A percentile compares a stretch with the other conserved stretches of the same genome.
These are phyloP conservation scores for Venustoraphidia nigricollis DNA, from an alignment of 2,888 invertebrate genomes.

Conservation along the genomic window DNA sequence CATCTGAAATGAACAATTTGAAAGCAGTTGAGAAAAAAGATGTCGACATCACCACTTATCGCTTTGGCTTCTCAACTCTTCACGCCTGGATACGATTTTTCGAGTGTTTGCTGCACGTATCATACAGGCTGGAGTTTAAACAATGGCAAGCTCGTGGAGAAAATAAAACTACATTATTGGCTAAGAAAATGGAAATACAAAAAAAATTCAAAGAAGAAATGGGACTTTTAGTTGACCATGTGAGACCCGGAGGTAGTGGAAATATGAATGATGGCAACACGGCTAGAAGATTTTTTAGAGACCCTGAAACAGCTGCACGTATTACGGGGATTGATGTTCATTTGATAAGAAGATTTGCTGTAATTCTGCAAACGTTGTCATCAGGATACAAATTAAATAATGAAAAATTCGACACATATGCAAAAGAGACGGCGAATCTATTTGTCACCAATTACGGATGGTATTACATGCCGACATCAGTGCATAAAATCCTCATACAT, in stretches of 20 bases:
- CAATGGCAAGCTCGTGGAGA: constrained; percentile 19
- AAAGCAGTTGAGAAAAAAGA: constrained; percentile 5
- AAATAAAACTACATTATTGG: constrained; percentile 11
- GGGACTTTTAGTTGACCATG: constrained; percentile 12
- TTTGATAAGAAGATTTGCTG: constrained; percentile 14
- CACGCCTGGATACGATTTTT: constrained; percentile 20
- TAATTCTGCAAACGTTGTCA: constrained; percentile 14
- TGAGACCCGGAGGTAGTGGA: constrained; percentile 14
- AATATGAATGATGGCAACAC: constrained; percentile 15
- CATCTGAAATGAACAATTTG: constrained; percentile 13
- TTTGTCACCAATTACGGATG: constrained; percentile 10
- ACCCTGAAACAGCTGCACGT: constrained; percentile 11
- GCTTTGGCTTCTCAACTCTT: constrained; percentile 15
- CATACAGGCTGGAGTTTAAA: constrained; percentile 17
- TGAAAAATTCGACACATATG: constrained; percentile 13
- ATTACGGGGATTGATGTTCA: constrained; percentile 17
- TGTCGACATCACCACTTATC: constrained; percentile 8
- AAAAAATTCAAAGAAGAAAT: constrained; percentile 9
- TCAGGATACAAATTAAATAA: constrained; percentile 14
- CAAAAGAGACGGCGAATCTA: constrained; percentile 6
- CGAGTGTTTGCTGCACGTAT: constrained; percentile 18
- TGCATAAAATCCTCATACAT: constrained; percentile 14
- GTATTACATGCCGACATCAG: constrained; percentile 12
- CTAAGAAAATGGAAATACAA: constrained; percentile 12
- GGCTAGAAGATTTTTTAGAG: constrained; percentile 14